Conservation (phyloP, 2,113 vertebrate genomes). For the Dinomys branickii region DNA sequence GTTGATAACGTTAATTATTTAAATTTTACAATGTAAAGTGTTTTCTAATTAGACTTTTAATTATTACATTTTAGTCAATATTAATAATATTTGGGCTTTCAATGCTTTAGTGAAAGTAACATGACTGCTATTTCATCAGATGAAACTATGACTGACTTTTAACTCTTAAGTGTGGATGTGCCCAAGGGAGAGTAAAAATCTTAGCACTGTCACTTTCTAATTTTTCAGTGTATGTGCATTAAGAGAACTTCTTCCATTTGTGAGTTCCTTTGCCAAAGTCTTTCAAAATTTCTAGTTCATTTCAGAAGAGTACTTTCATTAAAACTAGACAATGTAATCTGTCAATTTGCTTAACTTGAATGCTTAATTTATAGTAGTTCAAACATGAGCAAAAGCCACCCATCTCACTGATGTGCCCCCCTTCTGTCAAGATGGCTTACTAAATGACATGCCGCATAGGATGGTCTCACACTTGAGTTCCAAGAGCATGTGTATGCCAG, state of each 20-base stretch:
- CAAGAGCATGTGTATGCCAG: background rate
- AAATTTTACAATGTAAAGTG: background rate
- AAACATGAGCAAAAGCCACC: background rate
- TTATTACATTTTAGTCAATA: background rate
- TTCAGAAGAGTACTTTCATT: conserved; percentile 46
- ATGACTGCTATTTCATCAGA: background rate
- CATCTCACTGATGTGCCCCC: background rate
- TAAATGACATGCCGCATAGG: background rate
- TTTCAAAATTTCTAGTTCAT: background rate
- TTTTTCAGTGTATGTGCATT: background rate
- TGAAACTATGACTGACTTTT: background rate
- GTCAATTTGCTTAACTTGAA: conserved; percentile 29
- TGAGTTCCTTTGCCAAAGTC: background rate
- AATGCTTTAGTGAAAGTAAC: background rate
- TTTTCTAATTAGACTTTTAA: conserved; percentile 41
- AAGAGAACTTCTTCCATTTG: conserved; percentile 15
- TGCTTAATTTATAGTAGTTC: conserved; percentile 37
- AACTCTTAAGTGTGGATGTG: conserved; percentile 19
- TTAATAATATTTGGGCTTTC: background rate
- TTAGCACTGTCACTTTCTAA: background rate
- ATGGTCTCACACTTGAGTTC: background rate
- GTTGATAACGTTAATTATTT: background rate
- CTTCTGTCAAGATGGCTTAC: background rate
- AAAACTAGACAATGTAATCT: conserved; percentile 28
- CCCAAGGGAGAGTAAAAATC: background rate